Evolutionary conservation across 2,888 invertebrate genomes (phyloP).

Genomic region (Trachelus stipa): DNA sequence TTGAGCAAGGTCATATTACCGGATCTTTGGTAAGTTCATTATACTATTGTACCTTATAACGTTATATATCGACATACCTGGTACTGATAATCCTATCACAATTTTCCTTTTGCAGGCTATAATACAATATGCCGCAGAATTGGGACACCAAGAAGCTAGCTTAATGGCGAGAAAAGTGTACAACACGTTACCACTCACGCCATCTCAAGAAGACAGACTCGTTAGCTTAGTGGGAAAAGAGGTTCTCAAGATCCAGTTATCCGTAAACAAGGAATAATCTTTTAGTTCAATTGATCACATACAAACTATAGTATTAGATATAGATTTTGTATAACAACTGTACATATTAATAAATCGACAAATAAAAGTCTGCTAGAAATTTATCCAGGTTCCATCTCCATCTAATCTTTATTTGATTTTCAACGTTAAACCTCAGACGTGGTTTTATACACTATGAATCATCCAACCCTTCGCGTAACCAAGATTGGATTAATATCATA

Average conservation of each 20-base stretch:
- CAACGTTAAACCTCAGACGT: background rate
- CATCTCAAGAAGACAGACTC: conserved; percentile 67
- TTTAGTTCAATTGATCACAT: background rate
- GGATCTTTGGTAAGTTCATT: conserved; percentile 68
- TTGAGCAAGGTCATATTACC: conserved; percentile 68
- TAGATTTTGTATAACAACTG: background rate
- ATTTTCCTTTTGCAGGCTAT: conserved; percentile 63
- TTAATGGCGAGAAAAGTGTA: conserved; percentile 64
- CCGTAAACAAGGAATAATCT: background rate
- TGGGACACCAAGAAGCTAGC: conserved; percentile 68
- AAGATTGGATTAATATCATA: background rate
- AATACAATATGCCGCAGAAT: conserved; percentile 72
- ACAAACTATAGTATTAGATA: background rate
- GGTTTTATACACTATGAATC: background rate
- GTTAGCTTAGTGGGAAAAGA: conserved; percentile 68
- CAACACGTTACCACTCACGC: conserved; percentile 66
- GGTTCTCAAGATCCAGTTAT: conserved; percentile 24
- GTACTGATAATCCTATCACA: background rate
- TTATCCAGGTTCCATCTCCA: background rate
- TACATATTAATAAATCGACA: background rate
- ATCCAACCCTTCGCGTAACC: background rate
- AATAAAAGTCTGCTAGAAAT: background rate
- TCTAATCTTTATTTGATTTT: background rate
- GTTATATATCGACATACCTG: background rate
- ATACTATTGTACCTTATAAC: conserved; percentile 8